These are phyloP conservation scores for Peromyscus maniculatus DNA, from an alignment of 2,113 vertebrate species.

Conservation along the genomic window DNA sequence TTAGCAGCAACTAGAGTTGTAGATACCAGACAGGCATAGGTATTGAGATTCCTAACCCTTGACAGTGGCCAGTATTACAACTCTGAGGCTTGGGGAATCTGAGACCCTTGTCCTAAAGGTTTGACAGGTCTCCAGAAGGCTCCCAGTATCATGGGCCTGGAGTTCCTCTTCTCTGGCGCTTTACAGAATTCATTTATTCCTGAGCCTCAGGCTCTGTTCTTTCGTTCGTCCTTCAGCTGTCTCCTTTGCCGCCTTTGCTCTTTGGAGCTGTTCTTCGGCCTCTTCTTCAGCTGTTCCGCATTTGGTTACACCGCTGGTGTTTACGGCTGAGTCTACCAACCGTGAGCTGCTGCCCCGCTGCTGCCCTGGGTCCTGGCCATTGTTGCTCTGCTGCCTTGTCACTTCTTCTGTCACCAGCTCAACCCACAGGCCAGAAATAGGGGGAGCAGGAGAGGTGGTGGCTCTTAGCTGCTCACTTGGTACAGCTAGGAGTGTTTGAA, in stretches of 20 bases:
- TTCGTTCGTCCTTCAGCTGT: neutral
- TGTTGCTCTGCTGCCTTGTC: neutral
- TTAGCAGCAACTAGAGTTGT: neutral
- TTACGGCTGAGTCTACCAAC: neutral
- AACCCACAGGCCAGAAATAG: no score
- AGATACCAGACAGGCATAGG: neutral
- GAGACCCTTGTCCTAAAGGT: neutral
- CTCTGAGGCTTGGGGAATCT: neutral
- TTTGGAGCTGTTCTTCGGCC: neutral
- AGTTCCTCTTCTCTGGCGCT: neutral
- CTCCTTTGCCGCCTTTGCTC: neutral
- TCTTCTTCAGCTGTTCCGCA: neutral
- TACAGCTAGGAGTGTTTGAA: neutral
- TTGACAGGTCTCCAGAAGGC: neutral
- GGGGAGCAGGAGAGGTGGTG: neutral
- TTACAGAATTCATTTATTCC: neutral
- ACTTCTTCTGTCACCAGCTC: neutral
- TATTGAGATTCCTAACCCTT: neutral
- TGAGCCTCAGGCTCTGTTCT: neutral
- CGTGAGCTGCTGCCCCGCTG: neutral
- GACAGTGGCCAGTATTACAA: neutral
- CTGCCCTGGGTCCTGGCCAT: neutral
- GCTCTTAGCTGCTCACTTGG: neutral
- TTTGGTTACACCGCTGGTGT: neutral
- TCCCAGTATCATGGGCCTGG: no score